Conservation (phyloP, 1,140 invertebrate species). For the Pseudachorutes palmiensis region DNA sequence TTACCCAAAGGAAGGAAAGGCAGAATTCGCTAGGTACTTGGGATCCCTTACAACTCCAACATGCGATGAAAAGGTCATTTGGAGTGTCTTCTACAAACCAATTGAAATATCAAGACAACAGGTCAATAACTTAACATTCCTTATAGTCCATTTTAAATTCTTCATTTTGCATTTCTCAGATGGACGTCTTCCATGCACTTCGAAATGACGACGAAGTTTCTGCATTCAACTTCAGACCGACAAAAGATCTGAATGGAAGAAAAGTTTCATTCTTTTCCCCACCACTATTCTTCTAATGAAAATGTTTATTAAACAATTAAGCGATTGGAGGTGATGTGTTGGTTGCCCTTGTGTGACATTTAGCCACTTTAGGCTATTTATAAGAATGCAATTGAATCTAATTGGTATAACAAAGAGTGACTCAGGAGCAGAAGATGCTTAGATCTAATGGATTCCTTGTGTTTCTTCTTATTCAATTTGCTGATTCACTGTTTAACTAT, state of each 20-base stretch:
- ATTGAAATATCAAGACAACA: conserved; percentile 20
- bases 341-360: no score
- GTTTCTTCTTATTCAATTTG: no score
- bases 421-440: no score
- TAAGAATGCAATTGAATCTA: no score
- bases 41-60: conserved; percentile 47
- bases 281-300: no score
- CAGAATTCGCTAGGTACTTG: conserved; percentile 45
- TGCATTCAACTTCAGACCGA: not conserved
- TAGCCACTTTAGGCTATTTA: no score
- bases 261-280: no score
- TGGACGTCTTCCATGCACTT: not conserved
- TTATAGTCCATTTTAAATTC: not conserved
- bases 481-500: no score
- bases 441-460: no score
- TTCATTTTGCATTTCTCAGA: not conserved
- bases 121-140: not conserved
- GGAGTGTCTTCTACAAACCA: conserved; percentile 46
- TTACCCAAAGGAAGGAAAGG: conserved; percentile 27
- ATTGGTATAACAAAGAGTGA: no score
- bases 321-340: no score
- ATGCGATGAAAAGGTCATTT: conserved; percentile 48
- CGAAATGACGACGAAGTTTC: not conserved
- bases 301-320: no score
- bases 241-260: not conserved